Evolutionary conservation across 1,140 invertebrate species (phyloP), one percentile per base, ranked within the genome.

Genomic region (Apis laboriosa): DNA sequence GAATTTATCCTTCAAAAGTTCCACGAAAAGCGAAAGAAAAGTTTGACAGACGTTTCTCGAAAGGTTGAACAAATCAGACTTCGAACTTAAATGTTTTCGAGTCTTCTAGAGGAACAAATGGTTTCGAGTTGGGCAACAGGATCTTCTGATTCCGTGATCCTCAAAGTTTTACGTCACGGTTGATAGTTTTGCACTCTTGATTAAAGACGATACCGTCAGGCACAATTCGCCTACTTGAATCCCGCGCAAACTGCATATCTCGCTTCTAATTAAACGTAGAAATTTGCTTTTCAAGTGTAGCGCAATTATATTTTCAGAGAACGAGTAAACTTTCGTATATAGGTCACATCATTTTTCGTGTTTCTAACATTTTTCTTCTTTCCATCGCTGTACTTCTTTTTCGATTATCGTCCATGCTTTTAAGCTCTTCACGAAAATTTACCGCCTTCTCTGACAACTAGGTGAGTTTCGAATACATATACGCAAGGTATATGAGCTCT

Each of bases 271-370:
- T 61, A 43, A 55, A 77, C 55, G 7, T 21, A 17, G n/a, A 17
- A 55, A 67, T 66, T 75, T 56, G 34, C 19, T 56, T 66, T 64
- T 55, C 71, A 53, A 75, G 67, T 2, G 21, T 28, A 24, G 4
- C 15, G 53, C 24, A 21, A 73, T 64, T 64, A 64, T 55, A 72
- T 43, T 58, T 68, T 15, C 9, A 17, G 15, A 53, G 19, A 17
- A 11, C 4, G 12, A 24, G 28, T 28, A 63, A 28, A 19, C 13
- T 17, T 43, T 7, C n/a, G 67, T 80, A 80, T 80, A n/a, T 80
- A 80, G 78, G 60, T 74, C 71, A 61, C 51, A 51, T 43, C 17
- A 60, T 51, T 51, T 51, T 51, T 51, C 73, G n/a, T 43, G 58
- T 9, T 53, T 28, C 49, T 55, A 51, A 49, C 19, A 21, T 74